Base-by-base conservation (phyloP, 2,888 invertebrate genomes). In the Ophion obscuratus region DNA sequence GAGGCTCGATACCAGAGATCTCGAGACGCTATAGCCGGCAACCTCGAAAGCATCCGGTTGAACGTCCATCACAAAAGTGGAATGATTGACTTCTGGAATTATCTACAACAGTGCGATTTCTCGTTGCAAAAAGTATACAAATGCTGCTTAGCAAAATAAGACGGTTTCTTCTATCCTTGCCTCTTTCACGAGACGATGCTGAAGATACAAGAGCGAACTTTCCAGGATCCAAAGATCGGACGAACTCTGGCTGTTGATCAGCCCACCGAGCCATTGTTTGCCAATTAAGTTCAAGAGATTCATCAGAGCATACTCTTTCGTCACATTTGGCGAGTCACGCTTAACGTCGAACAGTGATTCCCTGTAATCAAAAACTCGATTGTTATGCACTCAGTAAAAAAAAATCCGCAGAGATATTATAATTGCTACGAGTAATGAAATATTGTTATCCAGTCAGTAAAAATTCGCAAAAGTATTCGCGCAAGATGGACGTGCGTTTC, bases 121-220 rank as follows among this genome's bases (percentile, higher is more conserved):
- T 64, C 10, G 36, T 80, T 57, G 59, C 6, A 66, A 79, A 68
- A 44, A 64, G 9, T 20, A 9, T 64, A 47, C 64, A 57, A 77
- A 47, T n/a, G 20, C 17, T 11, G 11, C 6, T 9, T 11, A 44
- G 71, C 27, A 20, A 66, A 71, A 53, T 64, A 5, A 20, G n/a
- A 0, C 11, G 3, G 10, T 1, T 4, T n/a, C 3, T 68, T n/a
- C 27, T 59, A 20, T 59, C 20, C 92, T 88, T 94, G 92, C 87
- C 94, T 94, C 89, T 78, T 88, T 74, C 6, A 90, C 74, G 5
- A 93, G 76, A 2, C 92, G 88, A 86, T 95, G 95, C 88, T 95
- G 95, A 27, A 96, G 93, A 90, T 95, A 95, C 44, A 94, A 92
- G 47, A 95, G 95, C 74, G 95, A 95, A 10, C 95, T 95, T 88